Evolutionary conservation across 2,888 invertebrate genomes (phyloP).

Genomic region (Seira musarum): DNA sequence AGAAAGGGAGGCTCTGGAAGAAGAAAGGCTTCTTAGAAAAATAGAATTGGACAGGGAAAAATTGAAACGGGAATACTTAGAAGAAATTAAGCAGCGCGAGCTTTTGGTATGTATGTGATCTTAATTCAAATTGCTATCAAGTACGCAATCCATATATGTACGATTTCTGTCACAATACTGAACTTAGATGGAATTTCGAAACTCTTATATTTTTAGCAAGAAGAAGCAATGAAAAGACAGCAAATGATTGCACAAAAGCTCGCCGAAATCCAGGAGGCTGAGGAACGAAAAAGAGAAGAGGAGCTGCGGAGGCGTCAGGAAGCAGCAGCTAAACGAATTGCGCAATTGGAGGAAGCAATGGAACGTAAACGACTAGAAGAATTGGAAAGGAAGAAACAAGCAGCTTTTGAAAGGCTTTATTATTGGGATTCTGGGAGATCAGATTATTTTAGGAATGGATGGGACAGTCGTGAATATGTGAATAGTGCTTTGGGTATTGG

Average conservation of each 20-base stretch:
- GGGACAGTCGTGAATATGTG: slow-evolving; percentile 68
- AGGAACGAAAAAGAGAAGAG: slow-evolving; percentile 64
- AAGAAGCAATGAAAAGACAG: slow-evolving; percentile 63
- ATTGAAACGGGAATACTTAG: slow-evolving; percentile 63
- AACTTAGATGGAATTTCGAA: not conserved
- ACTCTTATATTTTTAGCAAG: slow-evolving; percentile 64
- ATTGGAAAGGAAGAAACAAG: slow-evolving; percentile 38
- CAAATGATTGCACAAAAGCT: slow-evolving; percentile 62
- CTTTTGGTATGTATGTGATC: slow-evolving; percentile 63
- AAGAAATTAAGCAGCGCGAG: slow-evolving; percentile 64
- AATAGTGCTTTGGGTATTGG: slow-evolving; percentile 54
- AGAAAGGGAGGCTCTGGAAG: slow-evolving; percentile 61
- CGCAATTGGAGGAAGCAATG: slow-evolving; percentile 48
- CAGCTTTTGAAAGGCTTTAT: slow-evolving; percentile 30
- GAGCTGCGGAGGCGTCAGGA: slow-evolving; percentile 60
- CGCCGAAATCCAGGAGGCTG: slow-evolving; percentile 66
- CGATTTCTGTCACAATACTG: not conserved
- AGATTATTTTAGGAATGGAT: slow-evolving; percentile 34
- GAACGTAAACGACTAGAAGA: slow-evolving; percentile 55
- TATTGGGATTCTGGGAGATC: slow-evolving; percentile 33
- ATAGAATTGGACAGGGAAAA: slow-evolving; percentile 68
- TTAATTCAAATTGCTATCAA: too few species aligned
- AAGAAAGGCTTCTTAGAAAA: slow-evolving; percentile 64
- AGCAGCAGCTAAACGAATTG: slow-evolving; percentile 50
- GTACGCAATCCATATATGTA: too few species aligned